Evolutionary conservation across 2,113 vertebrate species (phyloP).

Genomic region (Notiomystis cincta): DNA sequence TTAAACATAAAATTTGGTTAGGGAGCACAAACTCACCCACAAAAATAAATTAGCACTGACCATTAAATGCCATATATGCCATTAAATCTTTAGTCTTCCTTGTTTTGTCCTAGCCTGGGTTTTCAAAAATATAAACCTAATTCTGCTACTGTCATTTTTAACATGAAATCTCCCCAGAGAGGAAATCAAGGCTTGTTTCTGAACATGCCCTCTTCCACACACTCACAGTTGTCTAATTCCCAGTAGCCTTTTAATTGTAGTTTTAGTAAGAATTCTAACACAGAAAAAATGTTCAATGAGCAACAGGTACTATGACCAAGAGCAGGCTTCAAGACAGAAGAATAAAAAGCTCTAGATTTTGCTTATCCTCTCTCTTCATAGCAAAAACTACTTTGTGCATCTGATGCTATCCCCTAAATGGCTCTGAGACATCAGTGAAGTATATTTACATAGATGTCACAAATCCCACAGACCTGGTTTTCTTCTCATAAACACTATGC

Average conservation of each 20-base stretch:
- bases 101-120: background rate
- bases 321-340: background rate
- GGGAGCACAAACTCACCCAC: background rate
- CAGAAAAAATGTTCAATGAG: background rate
- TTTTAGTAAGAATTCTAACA: background rate
- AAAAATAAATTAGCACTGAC: background rate
- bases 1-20: background rate
- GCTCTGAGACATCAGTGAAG: background rate
- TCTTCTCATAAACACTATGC: slow-evolving; percentile 7
- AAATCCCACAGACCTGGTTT: background rate
- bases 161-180: background rate
- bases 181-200: background rate
- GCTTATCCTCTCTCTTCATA: background rate
- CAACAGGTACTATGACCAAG: background rate
- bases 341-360: background rate
- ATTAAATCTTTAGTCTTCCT: background rate
- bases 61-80: too few relatives aligned
- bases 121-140: background rate
- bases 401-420: background rate
- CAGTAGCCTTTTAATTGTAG: background rate
- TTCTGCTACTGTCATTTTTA: background rate
- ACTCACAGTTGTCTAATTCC: background rate
- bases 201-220: background rate
- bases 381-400: background rate
- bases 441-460: background rate